These are phyloP conservation scores for Cyprinella venusta DNA, from an alignment of 2,797 vertebrate species.

Conservation along the genomic window DNA sequence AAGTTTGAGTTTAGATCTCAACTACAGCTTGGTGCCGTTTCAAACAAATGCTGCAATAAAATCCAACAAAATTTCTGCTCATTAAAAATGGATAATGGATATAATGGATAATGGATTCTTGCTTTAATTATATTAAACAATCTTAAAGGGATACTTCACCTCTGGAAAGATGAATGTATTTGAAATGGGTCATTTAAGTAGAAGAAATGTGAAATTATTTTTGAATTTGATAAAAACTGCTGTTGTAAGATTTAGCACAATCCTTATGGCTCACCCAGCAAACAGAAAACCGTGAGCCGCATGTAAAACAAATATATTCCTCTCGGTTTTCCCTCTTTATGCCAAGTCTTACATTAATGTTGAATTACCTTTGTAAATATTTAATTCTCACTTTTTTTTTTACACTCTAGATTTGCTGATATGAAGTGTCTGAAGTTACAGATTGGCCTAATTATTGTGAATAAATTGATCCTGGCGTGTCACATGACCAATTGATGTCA, in stretches of 20 bases:
- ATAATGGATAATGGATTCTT: too few species aligned
- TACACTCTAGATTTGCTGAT: constrained; percentile 4
- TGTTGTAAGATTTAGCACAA: constrained; percentile 9
- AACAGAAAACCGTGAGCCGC: too few species aligned
- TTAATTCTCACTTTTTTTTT: constrained; percentile 6
- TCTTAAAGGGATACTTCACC: too few species aligned
- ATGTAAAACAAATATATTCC: too few species aligned
- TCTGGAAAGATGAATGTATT: too few species aligned
- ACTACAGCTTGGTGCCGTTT: background rate
- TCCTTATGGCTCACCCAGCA: constrained; percentile 32
- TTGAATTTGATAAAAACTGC: constrained; percentile 10
- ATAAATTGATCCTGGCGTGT: background rate
- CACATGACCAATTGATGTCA: background rate
- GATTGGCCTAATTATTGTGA: background rate
- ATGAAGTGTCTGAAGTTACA: background rate
- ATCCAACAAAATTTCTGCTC: background rate
- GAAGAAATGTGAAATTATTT: too few species aligned
- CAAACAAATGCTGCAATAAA: constrained; percentile 7
- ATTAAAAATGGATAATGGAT: background rate
- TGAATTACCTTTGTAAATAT: constrained; percentile 34
- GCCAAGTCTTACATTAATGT: constrained; percentile 26
- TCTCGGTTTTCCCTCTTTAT: constrained; percentile 12
- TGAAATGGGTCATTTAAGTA: too few species aligned
- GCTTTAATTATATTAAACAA: constrained; percentile 2
- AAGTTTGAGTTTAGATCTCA: background rate